phyloP scores from a whole-genome alignment of 1,140 invertebrate genomes.

The Drosophila biarmipes region DNA sequence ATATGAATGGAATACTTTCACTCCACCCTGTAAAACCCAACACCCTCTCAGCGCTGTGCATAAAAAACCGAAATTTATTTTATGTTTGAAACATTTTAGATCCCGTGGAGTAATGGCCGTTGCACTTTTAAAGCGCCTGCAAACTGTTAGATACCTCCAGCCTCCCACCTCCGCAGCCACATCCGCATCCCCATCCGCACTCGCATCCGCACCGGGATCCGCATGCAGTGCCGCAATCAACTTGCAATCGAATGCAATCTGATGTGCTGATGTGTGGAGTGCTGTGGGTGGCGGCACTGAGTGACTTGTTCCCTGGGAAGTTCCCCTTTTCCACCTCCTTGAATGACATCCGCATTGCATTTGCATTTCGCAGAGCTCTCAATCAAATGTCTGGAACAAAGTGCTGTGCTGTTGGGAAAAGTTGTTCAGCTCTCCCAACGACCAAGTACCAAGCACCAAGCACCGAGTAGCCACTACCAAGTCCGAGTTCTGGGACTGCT shows the following conservation, averaged over 20 bases:
- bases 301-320: constrained; percentile 39
- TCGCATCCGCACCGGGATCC: constrained; percentile 37
- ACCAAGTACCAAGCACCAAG: background rate
- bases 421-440: constrained; percentile 45
- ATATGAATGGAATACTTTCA: background rate
- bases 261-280: constrained; percentile 49
- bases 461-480: background rate
- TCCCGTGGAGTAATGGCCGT: constrained; percentile 46
- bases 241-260: constrained; percentile 57
- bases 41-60: background rate
- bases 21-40: background rate
- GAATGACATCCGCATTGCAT: constrained; percentile 61
- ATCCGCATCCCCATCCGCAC: constrained; percentile 23
- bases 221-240: constrained; percentile 46
- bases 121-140: constrained; percentile 56
- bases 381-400: constrained; percentile 69
- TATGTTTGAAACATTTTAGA: constrained; percentile 53
- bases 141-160: constrained; percentile 37
- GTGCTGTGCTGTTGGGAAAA: constrained; percentile 61
- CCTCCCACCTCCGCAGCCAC: constrained; percentile 23
- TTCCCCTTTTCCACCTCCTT: constrained; percentile 13
- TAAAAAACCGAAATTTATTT: constrained; percentile 41
- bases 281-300: constrained; percentile 21
- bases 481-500: constrained; percentile 7
- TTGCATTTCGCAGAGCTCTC: constrained; percentile 73